Base-by-base conservation (phyloP, 2,888 invertebrate species). In the Lissocephala sabroskyi region DNA sequence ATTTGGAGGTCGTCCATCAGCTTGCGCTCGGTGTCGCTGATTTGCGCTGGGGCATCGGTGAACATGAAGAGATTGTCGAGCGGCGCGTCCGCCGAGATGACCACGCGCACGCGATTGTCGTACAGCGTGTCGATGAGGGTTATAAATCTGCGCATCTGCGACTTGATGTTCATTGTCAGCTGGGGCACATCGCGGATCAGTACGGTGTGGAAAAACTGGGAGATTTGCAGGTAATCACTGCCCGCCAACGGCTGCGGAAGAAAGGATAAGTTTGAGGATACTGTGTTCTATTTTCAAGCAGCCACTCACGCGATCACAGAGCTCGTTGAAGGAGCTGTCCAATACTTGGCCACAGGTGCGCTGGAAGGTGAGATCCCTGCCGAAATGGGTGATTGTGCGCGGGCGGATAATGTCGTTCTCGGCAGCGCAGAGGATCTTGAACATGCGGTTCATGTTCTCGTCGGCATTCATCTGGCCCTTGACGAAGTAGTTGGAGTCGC, bases 1-100 rank as follows among this genome's bases (percentile, higher is more conserved):
- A 98, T 93, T 70, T 92, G 92, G 57, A 99, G 87, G 84, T 99
- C 98, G 81, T 98, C 98, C 96, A 98, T 97, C 1, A 99, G 86
- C 68, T 91, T 89, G 77, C 96, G 88, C 65, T 94, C 91, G 6
- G 93, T 91, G 82, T 97, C 96, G 26, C 87, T 87, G 49, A 90
- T 87, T 56, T 85, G 82, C 47, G 86, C 85, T 1, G 66, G 49
- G 3, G 35, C 58, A 17, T 62, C 68, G 10, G 45, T 59, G 2
- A 80, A 52, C 36, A 64, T 59, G 84, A 98, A 96, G 30, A 99
- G 86, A 51, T 91, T 85, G 49, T 90, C 91, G 41, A 93, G 89
- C 2, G 92, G 89, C 45, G 89, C 91, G 62, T 92, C 93, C 0
- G 97, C 92, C 7, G 93, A 92, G 67, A 97, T 89, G 0, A 98